Percentiles rank a stretch among this genome's conserved stretches.
Evolutionary conservation across 1,140 invertebrate species (phyloP).

Genomic region (Brachionus angularis): DNA sequence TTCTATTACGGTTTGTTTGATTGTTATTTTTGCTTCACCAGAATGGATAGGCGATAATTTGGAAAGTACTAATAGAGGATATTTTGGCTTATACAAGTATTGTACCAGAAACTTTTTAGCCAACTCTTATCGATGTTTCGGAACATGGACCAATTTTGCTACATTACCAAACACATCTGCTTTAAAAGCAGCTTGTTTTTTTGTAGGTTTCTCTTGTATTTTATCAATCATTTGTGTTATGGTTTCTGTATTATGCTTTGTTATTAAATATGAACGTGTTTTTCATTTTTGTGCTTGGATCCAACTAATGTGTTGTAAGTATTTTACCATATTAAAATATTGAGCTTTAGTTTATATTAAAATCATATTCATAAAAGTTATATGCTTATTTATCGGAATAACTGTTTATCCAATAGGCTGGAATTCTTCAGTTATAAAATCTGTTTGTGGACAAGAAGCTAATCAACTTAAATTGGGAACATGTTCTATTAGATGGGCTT

Average conservation of each 20-base stretch:
- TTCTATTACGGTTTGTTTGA: constrained; percentile 88
- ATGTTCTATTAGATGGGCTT: constrained; percentile 89
- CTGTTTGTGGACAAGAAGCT: constrained; percentile 77
- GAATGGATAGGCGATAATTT: constrained; percentile 79
- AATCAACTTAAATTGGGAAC: constrained; percentile 70
- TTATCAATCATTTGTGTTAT: constrained; percentile 74
- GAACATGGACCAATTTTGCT: constrained; percentile 43
- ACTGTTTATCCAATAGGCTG: constrained; percentile 87
- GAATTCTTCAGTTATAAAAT: constrained; percentile 73
- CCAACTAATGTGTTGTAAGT: constrained; percentile 82
- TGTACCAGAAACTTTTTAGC: constrained; percentile 63
- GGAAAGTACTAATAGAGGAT: constrained; percentile 76
- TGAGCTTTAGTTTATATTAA: constrained; percentile 6
- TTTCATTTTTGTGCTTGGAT: constrained; percentile 88
- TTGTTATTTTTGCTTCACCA: constrained; percentile 88
- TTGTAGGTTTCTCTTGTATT: constrained; percentile 78
- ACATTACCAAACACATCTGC: constrained; percentile 35
- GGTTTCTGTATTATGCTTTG: constrained; percentile 81
- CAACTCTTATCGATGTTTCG: constrained; percentile 48
- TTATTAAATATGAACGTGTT: constrained; percentile 85
- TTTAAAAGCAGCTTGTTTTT: constrained; percentile 69
- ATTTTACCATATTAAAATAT: background rate
- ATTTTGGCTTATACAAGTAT: constrained; percentile 83
- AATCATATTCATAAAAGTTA: too few species aligned
- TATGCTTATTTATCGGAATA: constrained; percentile 63